Conservation (phyloP, 2,797 vertebrate species). For the Anas georgica region DNA sequence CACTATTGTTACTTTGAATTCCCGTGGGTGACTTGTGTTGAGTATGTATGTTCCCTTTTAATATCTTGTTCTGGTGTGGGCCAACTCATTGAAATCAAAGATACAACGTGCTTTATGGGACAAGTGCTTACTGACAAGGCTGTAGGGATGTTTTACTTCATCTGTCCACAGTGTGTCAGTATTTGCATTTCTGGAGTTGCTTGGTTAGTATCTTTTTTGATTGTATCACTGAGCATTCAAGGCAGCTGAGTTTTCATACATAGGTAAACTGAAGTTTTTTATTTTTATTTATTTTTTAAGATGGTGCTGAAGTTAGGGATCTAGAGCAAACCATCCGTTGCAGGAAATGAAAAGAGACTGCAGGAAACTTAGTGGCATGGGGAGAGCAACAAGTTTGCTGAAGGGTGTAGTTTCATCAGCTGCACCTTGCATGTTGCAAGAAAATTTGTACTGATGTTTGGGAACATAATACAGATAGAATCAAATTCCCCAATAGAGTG, state of each 20-base stretch:
- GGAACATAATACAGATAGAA: not conserved
- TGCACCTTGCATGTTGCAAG: not conserved
- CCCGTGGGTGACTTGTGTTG: not conserved
- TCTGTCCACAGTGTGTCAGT: conserved; percentile 65
- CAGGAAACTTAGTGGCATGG: not conserved
- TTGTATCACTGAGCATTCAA: not conserved
- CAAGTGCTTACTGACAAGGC: not conserved
- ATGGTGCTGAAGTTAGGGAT: not conserved
- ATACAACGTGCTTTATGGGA: fast-evolving
- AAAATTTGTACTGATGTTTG: not conserved
- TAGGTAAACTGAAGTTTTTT: no score
- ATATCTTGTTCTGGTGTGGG: not conserved
- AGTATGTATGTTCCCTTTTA: not conserved
- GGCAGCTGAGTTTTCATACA: not conserved
- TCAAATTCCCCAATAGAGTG: not conserved
- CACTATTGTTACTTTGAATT: not conserved
- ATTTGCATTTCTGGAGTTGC: not conserved
- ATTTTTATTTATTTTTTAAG: no score
- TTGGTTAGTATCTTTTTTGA: not conserved
- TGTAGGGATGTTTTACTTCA: not conserved
- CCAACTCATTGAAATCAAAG: not conserved
- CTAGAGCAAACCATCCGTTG: not conserved
- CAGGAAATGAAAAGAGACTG: not conserved
- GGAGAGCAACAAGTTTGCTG: not conserved
- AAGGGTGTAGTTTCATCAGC: not conserved